Percentiles rank a stretch among this genome's conserved stretches.
phyloP scores from a whole-genome alignment of 2,113 vertebrate genomes.

The Pomatorhinus ruficollis region DNA sequence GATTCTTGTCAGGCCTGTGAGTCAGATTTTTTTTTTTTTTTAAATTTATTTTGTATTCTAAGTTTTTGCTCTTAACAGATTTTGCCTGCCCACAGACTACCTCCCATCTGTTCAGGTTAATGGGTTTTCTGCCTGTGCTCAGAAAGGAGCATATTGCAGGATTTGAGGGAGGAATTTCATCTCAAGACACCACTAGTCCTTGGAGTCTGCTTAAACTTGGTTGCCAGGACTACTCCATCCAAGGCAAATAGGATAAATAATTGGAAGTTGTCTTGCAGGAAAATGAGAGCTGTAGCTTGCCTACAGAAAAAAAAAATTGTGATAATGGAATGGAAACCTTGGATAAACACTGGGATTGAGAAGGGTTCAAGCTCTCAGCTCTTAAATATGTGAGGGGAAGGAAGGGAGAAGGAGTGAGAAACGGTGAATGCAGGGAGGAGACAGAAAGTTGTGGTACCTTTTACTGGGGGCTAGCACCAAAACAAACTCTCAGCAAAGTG shows the following conservation, averaged over 20 bases:
- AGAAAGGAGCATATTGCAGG: slow-evolving; percentile 21
- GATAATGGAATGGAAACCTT: neutral
- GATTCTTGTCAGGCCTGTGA: slow-evolving; percentile 43
- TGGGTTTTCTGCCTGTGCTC: slow-evolving; percentile 17
- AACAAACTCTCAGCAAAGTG: neutral
- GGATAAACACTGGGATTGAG: neutral
- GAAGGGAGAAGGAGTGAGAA: neutral
- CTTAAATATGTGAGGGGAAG: neutral
- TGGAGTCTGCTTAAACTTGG: slow-evolving; percentile 6
- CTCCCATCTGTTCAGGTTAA: slow-evolving; percentile 59
- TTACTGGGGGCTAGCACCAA: neutral
- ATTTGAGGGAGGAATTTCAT: neutral
- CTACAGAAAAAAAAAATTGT: neutral
- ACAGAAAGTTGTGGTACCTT: neutral
- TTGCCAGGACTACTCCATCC: slow-evolving; percentile 30
- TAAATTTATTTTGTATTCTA: neutral
- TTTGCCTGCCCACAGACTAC: slow-evolving; percentile 51
- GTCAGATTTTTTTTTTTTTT: neutral
- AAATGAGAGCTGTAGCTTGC: neutral
- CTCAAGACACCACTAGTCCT: neutral
- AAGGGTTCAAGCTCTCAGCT: neutral
- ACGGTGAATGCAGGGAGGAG: neutral
- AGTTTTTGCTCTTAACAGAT: slow-evolving; percentile 33
- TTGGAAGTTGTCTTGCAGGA: neutral
- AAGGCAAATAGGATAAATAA: neutral